Evolutionary conservation across 1,140 invertebrate genomes (phyloP), one percentile per base, ranked within the genome.

Genomic region (Drosophila kepulauana): DNA sequence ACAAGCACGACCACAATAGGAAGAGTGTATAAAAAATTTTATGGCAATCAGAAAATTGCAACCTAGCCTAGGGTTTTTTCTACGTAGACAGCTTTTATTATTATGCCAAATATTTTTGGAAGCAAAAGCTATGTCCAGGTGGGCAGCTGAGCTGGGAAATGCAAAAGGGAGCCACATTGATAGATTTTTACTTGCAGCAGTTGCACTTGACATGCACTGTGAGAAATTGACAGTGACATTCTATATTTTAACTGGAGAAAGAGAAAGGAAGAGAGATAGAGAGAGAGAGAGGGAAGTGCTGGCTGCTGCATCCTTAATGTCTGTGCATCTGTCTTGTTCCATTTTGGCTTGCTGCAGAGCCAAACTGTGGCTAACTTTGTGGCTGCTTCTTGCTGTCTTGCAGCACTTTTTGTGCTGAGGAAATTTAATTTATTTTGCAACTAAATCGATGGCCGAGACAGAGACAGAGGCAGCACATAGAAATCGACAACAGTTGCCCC

Each of bases 341-440:
- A 54, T 57, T 45, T 45, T 58, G 20, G 20, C 28, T 8, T 15
- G 51, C 51, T 16, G 33, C 30, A 35, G 51, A 33, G 51, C 51
- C 51, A 43, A 54, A 54, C 62, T 30, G 20, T 41, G 33, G 20
- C n/a, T 30, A 67, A 85, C 65, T 74, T 81, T 86, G 70, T 62
- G 82, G 81, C 75, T 78, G 84, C 13, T 69, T 58, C 35, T 57
- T 54, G 28, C 33, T 33, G 33, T 33, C 7, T 25, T 81, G 15
- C 57, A 56, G 20, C 62, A 54, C 45, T 49, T 46, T 30, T 35
- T 11, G 7, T 20, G 8, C 28, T 28, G 43, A 11, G 43, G 58
- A 79, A 86, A 88, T 82, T 82, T 82, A 87, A 87, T 88, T 87
- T 87, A 88, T 79, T 86, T 82, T 65, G 62, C 62, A 88, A 87